These are phyloP conservation scores for Eumacrocentrus americanus DNA, from an alignment of 2,888 invertebrate species.

Conservation along the genomic window DNA sequence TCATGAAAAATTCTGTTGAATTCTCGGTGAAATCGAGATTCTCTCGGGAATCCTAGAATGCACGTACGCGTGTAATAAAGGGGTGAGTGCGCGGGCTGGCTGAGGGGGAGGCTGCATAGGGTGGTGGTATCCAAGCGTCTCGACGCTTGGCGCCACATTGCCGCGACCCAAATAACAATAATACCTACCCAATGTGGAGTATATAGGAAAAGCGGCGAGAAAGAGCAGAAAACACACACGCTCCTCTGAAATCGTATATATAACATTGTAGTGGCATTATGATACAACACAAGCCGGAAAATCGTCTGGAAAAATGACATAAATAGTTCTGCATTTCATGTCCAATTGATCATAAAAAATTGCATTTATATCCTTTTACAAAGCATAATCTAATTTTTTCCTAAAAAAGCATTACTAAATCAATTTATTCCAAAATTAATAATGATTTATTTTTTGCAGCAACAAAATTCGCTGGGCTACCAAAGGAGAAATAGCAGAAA, in stretches of 20 bases:
- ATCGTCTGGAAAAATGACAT: background rate
- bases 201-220: background rate
- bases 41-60: background rate
- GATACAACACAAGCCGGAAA: background rate
- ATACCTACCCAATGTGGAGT: constrained; percentile 37
- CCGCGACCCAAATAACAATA: constrained; percentile 55
- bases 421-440: too few species aligned
- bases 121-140: constrained; percentile 37
- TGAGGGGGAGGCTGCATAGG: constrained; percentile 23
- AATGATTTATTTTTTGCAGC: too few species aligned
- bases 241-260: too few species aligned
- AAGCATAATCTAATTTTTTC: background rate
- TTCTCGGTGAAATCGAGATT: background rate
- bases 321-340: background rate
- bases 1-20: too few species aligned
- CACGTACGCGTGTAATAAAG: constrained; percentile 8
- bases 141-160: constrained; percentile 55
- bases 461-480: too few species aligned
- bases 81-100: constrained; percentile 2
- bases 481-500: too few species aligned
- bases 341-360: background rate
- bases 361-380: background rate
- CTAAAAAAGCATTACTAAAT: too few species aligned
- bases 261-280: too few species aligned
- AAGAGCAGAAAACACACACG: background rate